phyloP scores from a whole-genome alignment of 1,140 invertebrate species.

The Trichonephila clavipes region DNA sequence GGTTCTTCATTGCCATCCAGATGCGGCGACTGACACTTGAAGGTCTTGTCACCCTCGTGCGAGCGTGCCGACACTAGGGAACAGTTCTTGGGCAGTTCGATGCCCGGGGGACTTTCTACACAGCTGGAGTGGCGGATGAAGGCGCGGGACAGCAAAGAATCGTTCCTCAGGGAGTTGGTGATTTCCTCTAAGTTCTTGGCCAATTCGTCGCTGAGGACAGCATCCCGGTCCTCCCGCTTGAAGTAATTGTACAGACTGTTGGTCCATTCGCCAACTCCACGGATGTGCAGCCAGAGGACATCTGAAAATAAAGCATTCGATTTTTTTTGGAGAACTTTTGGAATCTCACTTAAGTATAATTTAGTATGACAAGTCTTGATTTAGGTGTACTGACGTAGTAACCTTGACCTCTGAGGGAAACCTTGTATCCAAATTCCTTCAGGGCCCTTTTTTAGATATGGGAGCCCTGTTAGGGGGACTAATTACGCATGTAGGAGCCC shows the following conservation, averaged over 20 bases:
- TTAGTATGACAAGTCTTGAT: too few relatives aligned
- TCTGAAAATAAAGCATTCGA: slow-evolving; percentile 83
- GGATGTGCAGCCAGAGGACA: slow-evolving; percentile 95
- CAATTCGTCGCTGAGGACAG: slow-evolving; percentile 66
- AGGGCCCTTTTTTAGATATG: too few relatives aligned
- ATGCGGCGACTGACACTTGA: background rate
- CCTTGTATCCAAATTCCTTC: too few relatives aligned
- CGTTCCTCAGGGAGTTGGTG: background rate
- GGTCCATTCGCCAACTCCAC: slow-evolving; percentile 97
- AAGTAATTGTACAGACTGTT: slow-evolving; percentile 94
- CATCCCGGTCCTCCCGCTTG: slow-evolving; percentile 81
- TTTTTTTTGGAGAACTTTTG: too few relatives aligned
- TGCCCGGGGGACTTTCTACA: background rate
- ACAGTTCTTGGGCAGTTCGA: background rate
- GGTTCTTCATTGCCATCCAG: background rate
- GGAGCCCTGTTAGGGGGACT: too few relatives aligned
- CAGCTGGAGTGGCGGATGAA: background rate
- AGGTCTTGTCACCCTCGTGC: background rate
- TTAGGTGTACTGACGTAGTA: too few relatives aligned
- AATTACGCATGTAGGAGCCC: too few relatives aligned
- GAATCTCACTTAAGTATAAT: too few relatives aligned
- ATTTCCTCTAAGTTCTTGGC: slow-evolving; percentile 37
- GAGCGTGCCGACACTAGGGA: background rate
- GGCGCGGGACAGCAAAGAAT: background rate
- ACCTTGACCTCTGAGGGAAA: too few relatives aligned